These are phyloP conservation scores for Zosterops lateralis DNA, from an alignment of 2,113 vertebrate species.

Conservation along the genomic window DNA sequence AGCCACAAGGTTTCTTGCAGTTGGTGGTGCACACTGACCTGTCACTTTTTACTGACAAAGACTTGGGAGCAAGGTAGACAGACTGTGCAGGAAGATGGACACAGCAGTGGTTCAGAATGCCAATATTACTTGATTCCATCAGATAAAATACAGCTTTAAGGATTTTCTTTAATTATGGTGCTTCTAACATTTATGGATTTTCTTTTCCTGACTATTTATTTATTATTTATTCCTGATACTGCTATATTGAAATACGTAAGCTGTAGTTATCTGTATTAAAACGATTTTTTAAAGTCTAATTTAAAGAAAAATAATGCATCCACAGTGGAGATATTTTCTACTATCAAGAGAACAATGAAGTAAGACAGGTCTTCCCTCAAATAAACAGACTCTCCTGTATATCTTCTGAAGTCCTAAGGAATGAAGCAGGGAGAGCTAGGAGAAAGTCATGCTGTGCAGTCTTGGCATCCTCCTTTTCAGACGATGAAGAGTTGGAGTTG, in stretches of 20 bases:
- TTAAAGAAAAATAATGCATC: background rate
- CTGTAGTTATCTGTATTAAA: background rate
- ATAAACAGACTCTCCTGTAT: background rate
- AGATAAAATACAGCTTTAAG: background rate
- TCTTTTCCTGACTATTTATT: background rate
- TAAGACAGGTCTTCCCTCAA: background rate
- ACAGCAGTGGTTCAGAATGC: background rate
- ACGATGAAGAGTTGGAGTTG: background rate
- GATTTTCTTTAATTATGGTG: background rate
- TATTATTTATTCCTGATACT: background rate
- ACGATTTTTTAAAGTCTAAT: background rate
- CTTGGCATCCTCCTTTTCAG: background rate
- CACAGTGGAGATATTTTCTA: background rate
- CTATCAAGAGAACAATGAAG: background rate
- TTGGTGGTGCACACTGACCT: background rate
- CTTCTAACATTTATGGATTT: background rate
- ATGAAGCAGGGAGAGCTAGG: background rate
- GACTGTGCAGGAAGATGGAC: background rate
- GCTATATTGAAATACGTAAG: background rate
- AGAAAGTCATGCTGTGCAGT: rapidly evolving
- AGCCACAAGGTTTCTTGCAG: background rate
- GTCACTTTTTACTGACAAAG: background rate
- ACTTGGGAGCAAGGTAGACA: background rate
- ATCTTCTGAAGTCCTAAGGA: background rate
- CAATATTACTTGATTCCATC: background rate